Evolutionary conservation across 2,113 vertebrate species (phyloP).

Genomic region (Anoura caudifer): DNA sequence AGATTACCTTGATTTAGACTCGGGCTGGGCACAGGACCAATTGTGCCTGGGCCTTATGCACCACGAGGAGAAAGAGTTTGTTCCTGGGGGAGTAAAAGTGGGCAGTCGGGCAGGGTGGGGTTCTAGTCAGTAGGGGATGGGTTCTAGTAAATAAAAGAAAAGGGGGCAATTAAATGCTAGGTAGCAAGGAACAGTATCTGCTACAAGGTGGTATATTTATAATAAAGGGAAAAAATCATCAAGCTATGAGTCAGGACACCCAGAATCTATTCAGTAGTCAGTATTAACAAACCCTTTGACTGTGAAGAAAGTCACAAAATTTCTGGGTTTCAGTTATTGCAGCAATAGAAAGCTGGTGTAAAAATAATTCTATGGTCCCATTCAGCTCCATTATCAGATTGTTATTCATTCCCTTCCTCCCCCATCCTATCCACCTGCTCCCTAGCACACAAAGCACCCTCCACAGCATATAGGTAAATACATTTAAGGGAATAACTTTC

Average conservation of each 20-base stretch:
- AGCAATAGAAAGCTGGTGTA: not conserved
- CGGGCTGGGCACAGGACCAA: not conserved
- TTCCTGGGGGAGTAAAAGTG: not conserved
- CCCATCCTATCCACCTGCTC: not conserved
- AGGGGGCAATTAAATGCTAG: not conserved
- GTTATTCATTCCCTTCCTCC: not conserved
- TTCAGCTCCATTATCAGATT: not conserved
- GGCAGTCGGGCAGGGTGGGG: too few relatives aligned
- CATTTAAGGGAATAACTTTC: constrained; percentile 49
- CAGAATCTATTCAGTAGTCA: not conserved
- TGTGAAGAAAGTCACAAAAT: not conserved
- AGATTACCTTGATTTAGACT: not conserved
- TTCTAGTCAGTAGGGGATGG: not conserved
- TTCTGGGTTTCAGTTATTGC: not conserved
- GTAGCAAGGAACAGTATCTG: not conserved
- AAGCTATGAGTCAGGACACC: not conserved
- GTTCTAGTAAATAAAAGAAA: not conserved
- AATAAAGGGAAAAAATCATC: not conserved
- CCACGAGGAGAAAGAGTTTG: not conserved
- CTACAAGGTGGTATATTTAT: not conserved
- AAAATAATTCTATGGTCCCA: constrained; percentile 26
- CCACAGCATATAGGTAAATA: constrained; percentile 44
- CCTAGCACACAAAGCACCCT: constrained; percentile 42
- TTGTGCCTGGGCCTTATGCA: not conserved
- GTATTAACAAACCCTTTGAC: not conserved